These are phyloP conservation scores for Sminthurinus aureus DNA, from an alignment of 2,888 invertebrate species.

Conservation along the genomic window DNA sequence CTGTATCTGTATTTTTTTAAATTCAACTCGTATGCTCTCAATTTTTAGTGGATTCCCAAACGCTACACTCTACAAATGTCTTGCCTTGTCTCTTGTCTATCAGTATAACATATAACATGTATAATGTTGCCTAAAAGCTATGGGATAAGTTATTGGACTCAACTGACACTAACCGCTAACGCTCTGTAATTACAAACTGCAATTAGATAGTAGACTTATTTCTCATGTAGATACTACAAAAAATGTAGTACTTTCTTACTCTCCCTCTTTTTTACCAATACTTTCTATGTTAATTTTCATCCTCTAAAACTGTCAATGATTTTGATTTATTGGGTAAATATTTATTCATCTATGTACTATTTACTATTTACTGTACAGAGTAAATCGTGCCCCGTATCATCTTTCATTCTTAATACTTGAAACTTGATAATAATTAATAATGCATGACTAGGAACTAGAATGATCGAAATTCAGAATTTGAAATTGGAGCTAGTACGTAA, in stretches of 20 bases:
- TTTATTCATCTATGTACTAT: neutral
- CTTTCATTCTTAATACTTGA: neutral
- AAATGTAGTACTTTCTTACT: neutral
- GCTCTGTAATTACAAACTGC: neutral
- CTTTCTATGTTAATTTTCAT: constrained; percentile 25
- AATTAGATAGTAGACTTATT: neutral
- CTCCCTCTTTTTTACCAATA: constrained; percentile 3
- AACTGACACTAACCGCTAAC: neutral
- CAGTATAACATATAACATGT: too few species aligned
- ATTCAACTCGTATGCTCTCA: too few species aligned
- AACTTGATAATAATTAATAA: neutral
- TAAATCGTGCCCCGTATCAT: neutral
- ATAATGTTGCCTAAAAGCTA: too few species aligned
- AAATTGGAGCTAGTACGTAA: neutral
- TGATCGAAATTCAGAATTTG: neutral
- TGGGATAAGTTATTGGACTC: neutral
- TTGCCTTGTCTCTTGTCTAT: too few species aligned
- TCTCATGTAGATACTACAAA: neutral
- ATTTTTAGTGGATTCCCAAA: too few species aligned
- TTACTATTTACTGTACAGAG: neutral
- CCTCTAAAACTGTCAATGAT: constrained; percentile 25
- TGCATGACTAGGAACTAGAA: neutral
- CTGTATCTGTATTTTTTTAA: too few species aligned
- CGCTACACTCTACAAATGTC: too few species aligned
- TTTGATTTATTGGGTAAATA: constrained; percentile 26